Percentiles rank a stretch among this genome's conserved stretches.
Conservation (phyloP, 2,113 vertebrate species). For the Formicarius rufipectus region DNA sequence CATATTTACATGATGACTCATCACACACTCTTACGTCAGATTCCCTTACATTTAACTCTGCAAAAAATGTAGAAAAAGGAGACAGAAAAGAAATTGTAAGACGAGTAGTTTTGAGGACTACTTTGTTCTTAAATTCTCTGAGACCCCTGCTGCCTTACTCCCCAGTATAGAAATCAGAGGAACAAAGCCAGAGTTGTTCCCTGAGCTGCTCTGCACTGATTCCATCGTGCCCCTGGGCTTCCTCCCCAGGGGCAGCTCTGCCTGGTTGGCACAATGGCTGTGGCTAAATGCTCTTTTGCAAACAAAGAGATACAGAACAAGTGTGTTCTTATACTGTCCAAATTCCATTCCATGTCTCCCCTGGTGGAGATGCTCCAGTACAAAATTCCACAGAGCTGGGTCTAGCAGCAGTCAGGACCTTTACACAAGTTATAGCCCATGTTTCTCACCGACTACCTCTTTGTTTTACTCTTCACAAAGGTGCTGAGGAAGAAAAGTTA, state of each 20-base stretch:
- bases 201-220: not conserved
- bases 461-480: not conserved
- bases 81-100: not conserved
- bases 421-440: accelerated
- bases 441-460: not conserved
- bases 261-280: not conserved
- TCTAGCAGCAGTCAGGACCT: not conserved
- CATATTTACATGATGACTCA: constrained; percentile 88
- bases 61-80: not conserved
- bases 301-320: not conserved
- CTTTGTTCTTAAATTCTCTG: not conserved
- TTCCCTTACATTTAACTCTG: constrained; percentile 89
- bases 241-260: not conserved
- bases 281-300: not conserved
- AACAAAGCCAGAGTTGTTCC: not conserved
- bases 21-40: constrained; percentile 87
- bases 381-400: not conserved
- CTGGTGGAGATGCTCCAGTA: not conserved
- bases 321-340: accelerated
- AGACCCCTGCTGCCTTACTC: not conserved
- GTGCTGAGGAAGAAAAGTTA: not conserved
- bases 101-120: not conserved
- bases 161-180: not conserved
- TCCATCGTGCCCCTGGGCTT: not conserved
- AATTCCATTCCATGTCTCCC: not conserved